Base-by-base conservation (phyloP, 1,140 invertebrate genomes). In the Drosophila athabasca region DNA sequence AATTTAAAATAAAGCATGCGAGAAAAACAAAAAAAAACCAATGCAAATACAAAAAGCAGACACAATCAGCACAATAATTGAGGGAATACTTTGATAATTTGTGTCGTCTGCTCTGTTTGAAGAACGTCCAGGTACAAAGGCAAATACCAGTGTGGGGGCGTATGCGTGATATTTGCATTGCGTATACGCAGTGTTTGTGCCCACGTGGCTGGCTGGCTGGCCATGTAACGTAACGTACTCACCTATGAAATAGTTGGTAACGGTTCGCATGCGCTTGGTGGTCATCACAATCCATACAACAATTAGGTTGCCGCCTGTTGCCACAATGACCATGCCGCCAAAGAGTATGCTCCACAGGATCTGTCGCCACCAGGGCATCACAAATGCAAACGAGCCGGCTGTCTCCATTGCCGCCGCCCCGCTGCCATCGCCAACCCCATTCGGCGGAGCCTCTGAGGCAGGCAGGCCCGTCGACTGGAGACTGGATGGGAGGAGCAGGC, bases 201-300 rank as follows among this genome's bases (percentile, higher is more conserved):
- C 24, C 64, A 69, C 51, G 53, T 29, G 29, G 45, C 39, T 35
- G 1, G 8, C 17, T 19, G 17, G 8, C 29, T 8, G 17, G 2
- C 17, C 15, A 29, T 2, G 5, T 9, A 22, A 24, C 9, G 19
- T 29, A 51, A 13, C n/a, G 15, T 39, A 93, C 93, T 93, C 87
- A 95, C 94, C 93, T 82, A 99, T 93, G 91, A 99, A 98, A 87
- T 98, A 99, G 92, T 99, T 99, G 53, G 97, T 99, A 29, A 99
- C 97, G 1, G 97, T 98, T 49, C 97, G 93, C 98, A 99, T 99
- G 35, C 97, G 93, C 78, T 97, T 97, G 91, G 98, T 96, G 13
- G 96, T 96, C 43, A 98, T 91, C 2, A 98, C 97, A 70, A 98
- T 98, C 96, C 97, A 98, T 75, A 99, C 97, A 48, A 99, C 97